Base-by-base conservation (phyloP, 30 jellyfish, hydroid and myxozoan species). In the Morbakka virulenta region DNA sequence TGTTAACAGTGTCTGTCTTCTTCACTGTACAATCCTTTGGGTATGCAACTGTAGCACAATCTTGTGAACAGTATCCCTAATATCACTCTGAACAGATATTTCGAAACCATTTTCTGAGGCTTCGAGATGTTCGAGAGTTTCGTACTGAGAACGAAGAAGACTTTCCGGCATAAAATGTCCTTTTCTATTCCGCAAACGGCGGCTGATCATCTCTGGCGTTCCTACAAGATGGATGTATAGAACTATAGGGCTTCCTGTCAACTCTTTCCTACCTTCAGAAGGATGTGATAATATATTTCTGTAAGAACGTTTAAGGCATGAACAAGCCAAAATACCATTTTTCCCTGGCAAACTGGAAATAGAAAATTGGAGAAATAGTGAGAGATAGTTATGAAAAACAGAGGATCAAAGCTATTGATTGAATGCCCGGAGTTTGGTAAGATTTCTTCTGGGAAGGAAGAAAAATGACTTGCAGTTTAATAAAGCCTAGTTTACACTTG, bases 101-200 rank as follows among this genome's bases (percentile, higher is more conserved):
- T n/a, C n/a, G n/a, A n/a, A n/a, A n/a, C n/a, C n/a, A 47, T 51
- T 80, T 51, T 80, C 91, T 67, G 78, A 53, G 11, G 22, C 9
- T 0, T 6, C 3, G 1, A 83, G 91, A 11, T 80, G 83, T 61
- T 80, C 91, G 34, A 80, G 41, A 29, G 52, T 83, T 20, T 52
- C 34, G 32, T 67, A 80, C 29, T 80, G 91, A 25, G 91, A 80
- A 28, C 57, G 32, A 26, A 80, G 62, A 35, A 80, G 21, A 1
- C 41, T 14, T 32, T 4, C 4, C 0, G 91, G 91, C 83, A 80
- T 66, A 52, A 80, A 80, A 57, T 80, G 91, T 47, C 32, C 84
- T 6, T 22, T 52, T 48, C 91, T 62, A 32, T 21, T 31, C n/a
- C 64, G 35, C 34, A 80, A 29, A 12, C 81, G 81, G 12, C 35